phyloP scores from a whole-genome alignment of 2,888 invertebrate genomes.

The Pyrrhosoma nymphula region DNA sequence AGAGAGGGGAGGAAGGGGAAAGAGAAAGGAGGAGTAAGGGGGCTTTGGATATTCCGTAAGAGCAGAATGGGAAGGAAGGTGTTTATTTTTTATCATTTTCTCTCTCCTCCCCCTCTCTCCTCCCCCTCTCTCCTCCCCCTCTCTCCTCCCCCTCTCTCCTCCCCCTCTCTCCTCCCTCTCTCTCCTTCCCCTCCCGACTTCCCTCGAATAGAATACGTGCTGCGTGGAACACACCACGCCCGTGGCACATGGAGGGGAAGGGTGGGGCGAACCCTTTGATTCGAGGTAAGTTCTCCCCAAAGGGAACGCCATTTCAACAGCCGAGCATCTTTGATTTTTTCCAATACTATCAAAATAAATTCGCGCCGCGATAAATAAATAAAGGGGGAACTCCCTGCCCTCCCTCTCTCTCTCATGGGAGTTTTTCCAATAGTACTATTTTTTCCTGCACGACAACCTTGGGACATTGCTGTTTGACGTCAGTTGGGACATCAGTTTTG shows the following conservation, averaged over 20 bases:
- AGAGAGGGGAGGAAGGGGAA: background rate
- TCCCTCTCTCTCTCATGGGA: no score
- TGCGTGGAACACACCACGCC: background rate
- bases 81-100: conserved; percentile 24
- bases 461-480: background rate
- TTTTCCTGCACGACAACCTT: background rate
- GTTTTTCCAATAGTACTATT: background rate
- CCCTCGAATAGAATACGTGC: background rate
- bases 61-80: background rate
- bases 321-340: conserved; percentile 22
- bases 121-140: background rate
- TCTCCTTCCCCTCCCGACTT: no score
- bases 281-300: background rate
- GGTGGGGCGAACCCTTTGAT: background rate
- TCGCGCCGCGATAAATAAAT: background rate
- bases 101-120: background rate
- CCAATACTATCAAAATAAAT: background rate
- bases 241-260: background rate
- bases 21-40: background rate
- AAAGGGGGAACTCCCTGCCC: background rate
- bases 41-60: background rate
- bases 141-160: background rate
- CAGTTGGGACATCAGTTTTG: no score
- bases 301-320: conserved; percentile 22
- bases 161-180: background rate